Base-by-base conservation (phyloP, 2,113 vertebrate genomes). In the Ceyx melanurus region DNA sequence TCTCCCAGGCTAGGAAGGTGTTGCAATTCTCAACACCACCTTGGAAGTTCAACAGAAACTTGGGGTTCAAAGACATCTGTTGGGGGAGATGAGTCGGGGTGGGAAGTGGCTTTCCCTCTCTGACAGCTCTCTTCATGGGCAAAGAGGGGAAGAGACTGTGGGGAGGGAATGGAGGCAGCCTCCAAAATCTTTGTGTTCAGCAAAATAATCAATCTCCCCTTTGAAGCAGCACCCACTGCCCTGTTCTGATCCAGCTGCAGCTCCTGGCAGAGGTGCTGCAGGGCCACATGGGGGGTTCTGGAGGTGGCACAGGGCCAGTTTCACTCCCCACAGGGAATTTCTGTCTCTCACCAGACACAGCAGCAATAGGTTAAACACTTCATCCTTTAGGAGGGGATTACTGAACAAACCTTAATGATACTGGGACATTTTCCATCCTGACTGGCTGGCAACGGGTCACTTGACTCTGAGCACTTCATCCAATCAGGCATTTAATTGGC, bases 311-410 rank as follows among this genome's bases (percentile, higher is more conserved):
- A 13, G 83, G 75, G 37, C 3, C 21, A 18, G 20, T 46, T 46
- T 46, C 19, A 46, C 19, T 46, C 17, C 4, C 4, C 48, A 11
- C 53, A 5, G 62, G 28, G 80, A 46, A 77, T 45, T 88, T 64
- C 82, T 81, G 8, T n/a, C 53, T 86, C 66, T 83, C 81, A 29
- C 23, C 86, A 57, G 76, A 54, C 88, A 56, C 72, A 25, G n/a
- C 71, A 67, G 92, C 15, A 79, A 86, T 8, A 76, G 94, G 93
- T 86, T 93, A 89, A 91, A 81, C 0, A 0, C 58, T 75, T 96
- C 88, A 96, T 96, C 92, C 94, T 50, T 25, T 26, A 40, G 82
- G 72, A 90, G 61, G 56, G 82, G 94, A 96, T 97, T 96, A 97
- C 23, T 0, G 23, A 77, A 68, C 57, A 0, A 13, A 31, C 77